A percentile compares a stretch with the other conserved stretches of the same genome.
Conservation (phyloP, 2,113 vertebrate genomes). For the Anthoscopus minutus region DNA sequence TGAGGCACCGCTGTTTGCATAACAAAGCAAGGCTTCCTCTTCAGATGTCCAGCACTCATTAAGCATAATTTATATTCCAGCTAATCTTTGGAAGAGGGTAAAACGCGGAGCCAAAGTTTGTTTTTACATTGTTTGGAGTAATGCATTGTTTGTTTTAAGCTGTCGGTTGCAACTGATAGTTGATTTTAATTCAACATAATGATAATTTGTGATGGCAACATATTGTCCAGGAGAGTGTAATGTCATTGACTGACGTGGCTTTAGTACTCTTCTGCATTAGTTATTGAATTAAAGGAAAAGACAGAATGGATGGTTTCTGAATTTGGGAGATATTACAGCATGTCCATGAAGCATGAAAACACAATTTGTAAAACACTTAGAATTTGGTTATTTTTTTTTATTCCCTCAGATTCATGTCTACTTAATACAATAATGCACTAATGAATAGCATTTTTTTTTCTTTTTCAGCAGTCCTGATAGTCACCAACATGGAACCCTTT, state of each 20-base stretch:
- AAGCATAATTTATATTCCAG: conserved; percentile 48
- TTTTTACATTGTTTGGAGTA: conserved; percentile 72
- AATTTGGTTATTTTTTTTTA: background rate
- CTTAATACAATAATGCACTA: background rate
- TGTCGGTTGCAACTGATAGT: conserved; percentile 46
- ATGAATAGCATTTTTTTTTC: background rate
- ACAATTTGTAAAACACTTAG: background rate
- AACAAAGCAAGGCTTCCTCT: conserved; percentile 47
- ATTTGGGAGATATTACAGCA: background rate
- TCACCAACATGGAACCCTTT: background rate
- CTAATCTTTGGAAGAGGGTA: conserved; percentile 44
- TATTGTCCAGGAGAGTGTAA: background rate
- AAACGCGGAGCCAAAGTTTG: conserved; percentile 48
- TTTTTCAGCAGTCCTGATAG: background rate
- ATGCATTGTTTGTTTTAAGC: conserved; percentile 70
- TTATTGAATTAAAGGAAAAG: background rate
- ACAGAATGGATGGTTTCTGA: background rate
- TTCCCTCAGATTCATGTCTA: background rate
- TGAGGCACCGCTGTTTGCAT: conserved; percentile 52
- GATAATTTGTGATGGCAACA: conserved; percentile 50
- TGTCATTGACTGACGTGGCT: conserved; percentile 7
- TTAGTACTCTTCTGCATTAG: background rate
- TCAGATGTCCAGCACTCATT: conserved; percentile 40
- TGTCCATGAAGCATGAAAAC: background rate
- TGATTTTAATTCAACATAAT: conserved; percentile 54